phyloP scores from a whole-genome alignment of 2,888 invertebrate genomes.

The Diplazon laetatorius region DNA sequence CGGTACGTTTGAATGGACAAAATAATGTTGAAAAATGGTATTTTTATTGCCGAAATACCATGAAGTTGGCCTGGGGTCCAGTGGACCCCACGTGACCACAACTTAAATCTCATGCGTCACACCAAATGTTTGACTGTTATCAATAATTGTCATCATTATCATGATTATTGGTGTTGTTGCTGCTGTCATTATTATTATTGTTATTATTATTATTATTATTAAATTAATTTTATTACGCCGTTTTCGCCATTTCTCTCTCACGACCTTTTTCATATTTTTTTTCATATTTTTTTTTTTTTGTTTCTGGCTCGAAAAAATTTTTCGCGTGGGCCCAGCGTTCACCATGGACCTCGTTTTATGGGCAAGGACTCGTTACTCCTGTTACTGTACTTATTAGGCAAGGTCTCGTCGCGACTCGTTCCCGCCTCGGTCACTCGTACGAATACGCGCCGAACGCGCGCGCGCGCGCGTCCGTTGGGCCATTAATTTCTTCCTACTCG shows the following conservation, averaged over 20 bases:
- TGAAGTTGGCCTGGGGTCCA: too few relatives aligned
- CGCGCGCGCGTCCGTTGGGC: conserved; percentile 11
- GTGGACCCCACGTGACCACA: too few relatives aligned
- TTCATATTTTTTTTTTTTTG: neutral
- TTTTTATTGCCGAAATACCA: too few relatives aligned
- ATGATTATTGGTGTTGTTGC: neutral
- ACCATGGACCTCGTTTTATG: conserved; percentile 24
- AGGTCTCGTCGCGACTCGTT: conserved; percentile 37
- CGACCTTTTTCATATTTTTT: neutral
- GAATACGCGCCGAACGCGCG: neutral
- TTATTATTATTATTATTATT: neutral
- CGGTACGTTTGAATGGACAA: too few relatives aligned
- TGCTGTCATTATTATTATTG: neutral
- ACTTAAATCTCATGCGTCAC: too few relatives aligned
- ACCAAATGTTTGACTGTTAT: too few relatives aligned
- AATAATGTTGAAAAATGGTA: too few relatives aligned
- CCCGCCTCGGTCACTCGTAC: neutral
- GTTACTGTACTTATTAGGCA: conserved; percentile 60
- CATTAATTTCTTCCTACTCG: conserved; percentile 56
- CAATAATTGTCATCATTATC: too few relatives aligned
- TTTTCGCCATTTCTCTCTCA: neutral
- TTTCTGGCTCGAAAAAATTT: too few relatives aligned
- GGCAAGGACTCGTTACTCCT: conserved; percentile 53
- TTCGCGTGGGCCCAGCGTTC: conserved; percentile 36
- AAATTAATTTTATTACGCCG: too few relatives aligned